Evolutionary conservation across 2,888 invertebrate species (phyloP).

Genomic region (Ceriagrion tenellum): DNA sequence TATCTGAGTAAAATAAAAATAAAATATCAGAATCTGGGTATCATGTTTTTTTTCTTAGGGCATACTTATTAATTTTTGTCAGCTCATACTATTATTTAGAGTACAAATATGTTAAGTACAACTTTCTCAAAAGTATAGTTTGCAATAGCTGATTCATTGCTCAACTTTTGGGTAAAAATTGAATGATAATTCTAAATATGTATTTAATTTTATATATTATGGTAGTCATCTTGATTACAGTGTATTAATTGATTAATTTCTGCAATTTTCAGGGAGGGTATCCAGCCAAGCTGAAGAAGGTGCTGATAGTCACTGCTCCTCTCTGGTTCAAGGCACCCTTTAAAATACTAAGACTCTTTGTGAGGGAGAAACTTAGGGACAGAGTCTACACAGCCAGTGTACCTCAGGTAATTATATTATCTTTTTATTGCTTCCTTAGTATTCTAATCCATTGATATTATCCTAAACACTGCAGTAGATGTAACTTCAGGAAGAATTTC

Average conservation of each 20-base stretch:
- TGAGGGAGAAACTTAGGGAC: conserved; percentile 96
- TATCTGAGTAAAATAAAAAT: too few species aligned
- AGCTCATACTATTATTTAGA: too few species aligned
- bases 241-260: conserved; percentile 17
- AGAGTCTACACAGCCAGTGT: conserved; percentile 96
- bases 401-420: conserved; percentile 82
- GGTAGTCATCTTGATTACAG: background rate
- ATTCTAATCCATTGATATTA: background rate
- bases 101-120: too few species aligned
- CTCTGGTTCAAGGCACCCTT: conserved; percentile 99
- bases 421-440: background rate
- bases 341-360: conserved; percentile 95
- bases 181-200: background rate
- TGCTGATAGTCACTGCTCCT: conserved; percentile 97
- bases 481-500: background rate
- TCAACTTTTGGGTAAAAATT: background rate
- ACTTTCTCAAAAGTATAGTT: too few species aligned
- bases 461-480: background rate
- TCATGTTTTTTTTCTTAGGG: too few species aligned
- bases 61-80: too few species aligned
- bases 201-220: background rate
- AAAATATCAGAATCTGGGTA: too few species aligned
- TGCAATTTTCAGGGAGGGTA: conserved; percentile 90
- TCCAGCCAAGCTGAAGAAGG: conserved; percentile 97
- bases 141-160: background rate